A percentile compares a stretch with the other conserved stretches of the same genome.
Conservation (phyloP, 2,888 invertebrate genomes). For the Coenonympha glycerion region DNA sequence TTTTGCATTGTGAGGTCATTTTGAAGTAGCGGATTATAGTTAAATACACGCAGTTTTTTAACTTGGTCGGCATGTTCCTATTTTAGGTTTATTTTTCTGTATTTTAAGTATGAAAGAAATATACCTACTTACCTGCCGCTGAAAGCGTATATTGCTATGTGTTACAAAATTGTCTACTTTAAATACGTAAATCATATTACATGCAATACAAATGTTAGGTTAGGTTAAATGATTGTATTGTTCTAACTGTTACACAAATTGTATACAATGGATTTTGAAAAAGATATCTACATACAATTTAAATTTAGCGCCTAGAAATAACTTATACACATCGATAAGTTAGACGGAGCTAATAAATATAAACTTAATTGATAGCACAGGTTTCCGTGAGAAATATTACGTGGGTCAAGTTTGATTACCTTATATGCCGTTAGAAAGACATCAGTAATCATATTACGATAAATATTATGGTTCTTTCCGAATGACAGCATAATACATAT, state of each 20-base stretch:
- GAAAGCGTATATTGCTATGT: neutral
- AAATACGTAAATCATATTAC: neutral
- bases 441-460: neutral
- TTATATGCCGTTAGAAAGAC: neutral
- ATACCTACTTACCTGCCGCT: too few relatives aligned
- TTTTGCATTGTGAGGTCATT: too few relatives aligned
- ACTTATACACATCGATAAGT: neutral
- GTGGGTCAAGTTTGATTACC: neutral
- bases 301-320: neutral
- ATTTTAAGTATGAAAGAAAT: too few relatives aligned
- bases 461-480: too few relatives aligned
- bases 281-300: conserved; percentile 1
- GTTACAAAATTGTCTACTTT: neutral
- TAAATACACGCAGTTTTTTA: too few relatives aligned
- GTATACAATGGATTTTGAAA: conserved; percentile 8
- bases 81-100: too few relatives aligned
- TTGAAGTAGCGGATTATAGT: too few relatives aligned
- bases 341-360: neutral
- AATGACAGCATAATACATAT: too few relatives aligned
- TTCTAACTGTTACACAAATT: conserved; percentile 3
- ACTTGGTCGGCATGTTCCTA: too few relatives aligned
- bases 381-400: neutral
- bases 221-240: conserved; percentile 9
- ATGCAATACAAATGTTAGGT: neutral
- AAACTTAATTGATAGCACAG: neutral